Base-by-base conservation (phyloP, 2,113 vertebrate genomes). In the Heliornis fulica region DNA sequence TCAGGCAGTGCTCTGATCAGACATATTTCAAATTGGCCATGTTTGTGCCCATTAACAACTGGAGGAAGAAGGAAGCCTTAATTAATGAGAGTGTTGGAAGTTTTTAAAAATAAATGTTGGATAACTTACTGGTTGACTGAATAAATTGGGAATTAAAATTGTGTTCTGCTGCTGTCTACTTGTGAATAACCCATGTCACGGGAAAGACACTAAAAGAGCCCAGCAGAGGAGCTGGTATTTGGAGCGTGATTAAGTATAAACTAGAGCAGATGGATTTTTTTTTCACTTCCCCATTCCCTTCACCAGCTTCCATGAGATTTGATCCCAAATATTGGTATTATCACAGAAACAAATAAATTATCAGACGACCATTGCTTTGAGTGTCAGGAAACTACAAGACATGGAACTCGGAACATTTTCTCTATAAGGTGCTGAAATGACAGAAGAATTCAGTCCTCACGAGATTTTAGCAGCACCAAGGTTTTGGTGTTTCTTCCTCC, bases 41-140 rank as follows among this genome's bases (percentile, higher is more conserved):
- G 32, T 90, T 85, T 93, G 74, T 88, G 48, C 82, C 83, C 70
- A 68, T 92, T 85, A 90, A 63, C 66, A 88, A 91, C 79, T 96
- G 89, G 75, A 85, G 43, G 57, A 85, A 90, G 65, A 93, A 88
- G 38, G 19, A 61, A 90, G 36, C 51, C 40, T 50, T 94, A 92
- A 93, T 96, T 96, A 94, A 61, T 0, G 1, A 82, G 54, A 66
- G 41, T 54, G 46, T 66, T 87, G 65, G 13, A 64, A 7, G 7
- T 45, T 87, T 95, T 90, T 75, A 54, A 90, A 93, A 90, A 92
- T 34, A 75, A 88, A 90, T 9, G 15, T 46, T 83, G 38, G 38
- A 90, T 83, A 82, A 59, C 7, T 75, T 40, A 82, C 51, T 79
- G 60, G 4, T 34, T 93, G 78, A 50, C 38, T 85, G 53, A 92